Evolutionary conservation across 2,888 invertebrate genomes (phyloP).

Genomic region (Tinea trinotella): DNA sequence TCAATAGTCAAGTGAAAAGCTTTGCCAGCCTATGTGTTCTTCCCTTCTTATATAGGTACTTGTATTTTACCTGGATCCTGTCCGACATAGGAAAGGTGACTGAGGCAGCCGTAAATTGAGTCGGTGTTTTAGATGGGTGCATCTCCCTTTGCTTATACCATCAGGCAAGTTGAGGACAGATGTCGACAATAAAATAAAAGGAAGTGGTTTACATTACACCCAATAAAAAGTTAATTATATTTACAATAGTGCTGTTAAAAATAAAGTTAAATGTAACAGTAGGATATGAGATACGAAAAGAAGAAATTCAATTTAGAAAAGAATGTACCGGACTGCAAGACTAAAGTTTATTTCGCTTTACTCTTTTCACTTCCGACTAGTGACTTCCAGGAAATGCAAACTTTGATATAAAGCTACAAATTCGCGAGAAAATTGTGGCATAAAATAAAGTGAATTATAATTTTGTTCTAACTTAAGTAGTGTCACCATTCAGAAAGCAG

Average conservation of each 20-base stretch:
- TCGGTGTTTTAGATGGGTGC: no score
- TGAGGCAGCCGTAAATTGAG: no score
- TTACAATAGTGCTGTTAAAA: not conserved
- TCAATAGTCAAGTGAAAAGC: no score
- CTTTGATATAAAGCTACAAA: constrained; percentile 12
- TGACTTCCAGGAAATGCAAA: constrained; percentile 15
- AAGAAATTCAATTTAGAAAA: constrained; percentile 8
- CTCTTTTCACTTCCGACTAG: constrained; percentile 11
- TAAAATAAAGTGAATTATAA: not conserved
- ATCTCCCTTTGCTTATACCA: no score
- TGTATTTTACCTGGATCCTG: no score
- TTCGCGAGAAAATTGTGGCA: constrained; percentile 7
- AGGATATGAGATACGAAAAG: not conserved
- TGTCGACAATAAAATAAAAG: no score
- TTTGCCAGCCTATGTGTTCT: no score
- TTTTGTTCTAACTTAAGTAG: not conserved
- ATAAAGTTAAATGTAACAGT: not conserved
- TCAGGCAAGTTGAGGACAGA: no score
- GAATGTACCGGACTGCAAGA: constrained; percentile 9
- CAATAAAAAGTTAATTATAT: no score
- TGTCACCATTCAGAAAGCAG: not conserved
- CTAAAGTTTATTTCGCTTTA: constrained; percentile 13
- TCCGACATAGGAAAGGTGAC: no score
- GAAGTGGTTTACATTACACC: no score
- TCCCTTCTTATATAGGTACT: no score